Evolutionary conservation across 2,888 invertebrate species (phyloP).

Genomic region (Endomychus coccineus): DNA sequence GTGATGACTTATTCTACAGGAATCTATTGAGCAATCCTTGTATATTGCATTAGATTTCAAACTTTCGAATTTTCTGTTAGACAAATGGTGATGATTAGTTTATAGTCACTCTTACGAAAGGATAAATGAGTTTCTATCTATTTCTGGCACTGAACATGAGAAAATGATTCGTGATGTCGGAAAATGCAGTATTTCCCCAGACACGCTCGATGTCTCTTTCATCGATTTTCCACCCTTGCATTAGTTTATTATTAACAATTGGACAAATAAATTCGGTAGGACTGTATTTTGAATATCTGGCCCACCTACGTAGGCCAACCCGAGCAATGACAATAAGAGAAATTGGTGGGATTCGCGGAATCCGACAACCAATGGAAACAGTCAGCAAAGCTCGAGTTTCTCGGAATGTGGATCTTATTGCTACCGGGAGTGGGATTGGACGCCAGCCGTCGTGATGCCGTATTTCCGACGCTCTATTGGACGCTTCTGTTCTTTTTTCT

Average conservation of each 20-base stretch:
- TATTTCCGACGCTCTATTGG: conserved; percentile 11
- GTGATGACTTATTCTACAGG: too few relatives aligned
- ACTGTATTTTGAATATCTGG: conserved; percentile 3
- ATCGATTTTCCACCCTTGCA: too few relatives aligned
- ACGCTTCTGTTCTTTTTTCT: conserved; percentile 15
- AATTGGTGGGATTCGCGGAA: conserved; percentile 37
- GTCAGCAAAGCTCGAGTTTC: conserved; percentile 32
- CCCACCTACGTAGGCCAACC: conserved; percentile 13
- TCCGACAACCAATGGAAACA: conserved; percentile 32
- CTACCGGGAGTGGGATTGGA: conserved; percentile 17
- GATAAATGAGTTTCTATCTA: too few relatives aligned
- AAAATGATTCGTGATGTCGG: too few relatives aligned
- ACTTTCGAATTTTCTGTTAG: too few relatives aligned
- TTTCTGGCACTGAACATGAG: too few relatives aligned
- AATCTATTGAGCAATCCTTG: too few relatives aligned
- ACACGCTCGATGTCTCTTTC: too few relatives aligned
- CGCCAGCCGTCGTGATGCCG: conserved; percentile 14
- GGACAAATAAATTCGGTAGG: conserved; percentile 11
- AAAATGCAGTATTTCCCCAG: conserved; percentile 10
- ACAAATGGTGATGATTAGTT: too few relatives aligned
- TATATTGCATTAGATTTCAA: too few relatives aligned
- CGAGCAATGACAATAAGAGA: conserved; percentile 36
- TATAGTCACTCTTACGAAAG: too few relatives aligned
- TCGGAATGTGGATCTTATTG: conserved; percentile 20
- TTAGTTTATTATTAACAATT: too few relatives aligned